Percentiles rank a stretch among this genome's conserved stretches.
Conservation (phyloP, 30 jellyfish, hydroid and myxozoan species). For the Clytia hemisphaerica region DNA sequence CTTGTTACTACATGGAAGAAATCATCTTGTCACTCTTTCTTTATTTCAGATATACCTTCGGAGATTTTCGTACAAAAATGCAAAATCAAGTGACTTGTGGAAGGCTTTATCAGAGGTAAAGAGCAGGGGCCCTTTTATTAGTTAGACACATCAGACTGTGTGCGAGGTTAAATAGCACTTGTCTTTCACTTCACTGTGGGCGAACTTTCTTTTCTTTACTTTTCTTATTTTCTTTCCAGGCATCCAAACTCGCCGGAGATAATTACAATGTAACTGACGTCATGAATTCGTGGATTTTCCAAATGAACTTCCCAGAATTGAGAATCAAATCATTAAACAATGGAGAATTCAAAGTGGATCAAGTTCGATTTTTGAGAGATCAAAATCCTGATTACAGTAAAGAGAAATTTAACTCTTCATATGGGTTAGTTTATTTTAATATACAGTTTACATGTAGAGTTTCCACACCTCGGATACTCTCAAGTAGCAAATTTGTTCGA, state of each 20-base stretch:
- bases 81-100: conserved; percentile 81
- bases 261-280: conserved; percentile 41
- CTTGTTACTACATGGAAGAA: too few species aligned
- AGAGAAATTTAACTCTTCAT: conserved; percentile 67
- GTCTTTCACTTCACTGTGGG: too few species aligned
- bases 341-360: conserved; percentile 44
- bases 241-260: conserved; percentile 10
- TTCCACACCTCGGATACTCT: too few species aligned
- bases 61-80: conserved; percentile 53
- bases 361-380: conserved; percentile 57
- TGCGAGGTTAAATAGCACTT: too few species aligned
- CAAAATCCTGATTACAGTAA: conserved; percentile 63
- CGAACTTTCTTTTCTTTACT: too few species aligned
- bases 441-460: too few species aligned
- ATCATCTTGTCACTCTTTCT: too few species aligned
- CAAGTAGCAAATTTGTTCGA: too few species aligned
- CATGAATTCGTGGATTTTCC: conserved; percentile 92
- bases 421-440: too few species aligned
- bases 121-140: too few species aligned
- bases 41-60: conserved; percentile 63
- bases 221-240: too few species aligned
- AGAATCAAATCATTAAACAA: conserved; percentile 9
- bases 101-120: conserved; percentile 66
- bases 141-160: too few species aligned
- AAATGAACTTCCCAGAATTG: conserved; percentile 94